Conservation (phyloP, 2,888 invertebrate genomes). For the Lumbricus terrestris region DNA sequence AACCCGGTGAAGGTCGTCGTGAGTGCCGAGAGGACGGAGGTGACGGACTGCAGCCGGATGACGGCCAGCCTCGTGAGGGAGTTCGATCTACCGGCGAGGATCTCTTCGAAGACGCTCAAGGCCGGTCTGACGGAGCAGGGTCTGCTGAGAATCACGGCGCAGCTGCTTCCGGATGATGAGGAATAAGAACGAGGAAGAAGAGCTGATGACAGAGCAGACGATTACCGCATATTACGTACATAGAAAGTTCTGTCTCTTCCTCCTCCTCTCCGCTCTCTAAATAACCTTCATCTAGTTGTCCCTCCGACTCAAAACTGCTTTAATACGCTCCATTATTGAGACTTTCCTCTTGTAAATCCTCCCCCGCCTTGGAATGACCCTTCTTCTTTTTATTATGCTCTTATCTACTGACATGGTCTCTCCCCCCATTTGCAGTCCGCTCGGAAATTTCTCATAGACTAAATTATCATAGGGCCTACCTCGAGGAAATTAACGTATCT, state of each 20-base stretch:
- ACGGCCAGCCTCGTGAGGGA: conserved; percentile 33
- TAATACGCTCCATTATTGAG: too few relatives aligned
- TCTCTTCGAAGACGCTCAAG: conserved; percentile 33
- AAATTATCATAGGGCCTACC: too few relatives aligned
- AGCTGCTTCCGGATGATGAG: conserved; percentile 4
- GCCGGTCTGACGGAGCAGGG: conserved; percentile 37
- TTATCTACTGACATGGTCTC: too few relatives aligned
- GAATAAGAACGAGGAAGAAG: not conserved
- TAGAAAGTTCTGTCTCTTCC: not conserved
- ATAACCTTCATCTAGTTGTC: too few relatives aligned
- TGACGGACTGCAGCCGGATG: conserved; percentile 19
- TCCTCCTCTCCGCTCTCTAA: too few relatives aligned
- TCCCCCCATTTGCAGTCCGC: too few relatives aligned
- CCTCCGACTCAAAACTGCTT: too few relatives aligned
- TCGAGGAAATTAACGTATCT: too few relatives aligned
- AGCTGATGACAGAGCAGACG: not conserved
- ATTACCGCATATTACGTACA: not conserved
- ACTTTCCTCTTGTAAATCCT: too few relatives aligned
- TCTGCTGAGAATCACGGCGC: conserved; percentile 34
- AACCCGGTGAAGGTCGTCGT: conserved; percentile 31
- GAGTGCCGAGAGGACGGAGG: conserved; percentile 32
- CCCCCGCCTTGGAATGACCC: too few relatives aligned
- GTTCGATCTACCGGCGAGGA: conserved; percentile 25
- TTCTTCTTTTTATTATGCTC: too few relatives aligned
- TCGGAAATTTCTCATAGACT: too few relatives aligned